Evolutionary conservation across 2,797 vertebrate species (phyloP).

Genomic region (Distichodus sexfasciatus): DNA sequence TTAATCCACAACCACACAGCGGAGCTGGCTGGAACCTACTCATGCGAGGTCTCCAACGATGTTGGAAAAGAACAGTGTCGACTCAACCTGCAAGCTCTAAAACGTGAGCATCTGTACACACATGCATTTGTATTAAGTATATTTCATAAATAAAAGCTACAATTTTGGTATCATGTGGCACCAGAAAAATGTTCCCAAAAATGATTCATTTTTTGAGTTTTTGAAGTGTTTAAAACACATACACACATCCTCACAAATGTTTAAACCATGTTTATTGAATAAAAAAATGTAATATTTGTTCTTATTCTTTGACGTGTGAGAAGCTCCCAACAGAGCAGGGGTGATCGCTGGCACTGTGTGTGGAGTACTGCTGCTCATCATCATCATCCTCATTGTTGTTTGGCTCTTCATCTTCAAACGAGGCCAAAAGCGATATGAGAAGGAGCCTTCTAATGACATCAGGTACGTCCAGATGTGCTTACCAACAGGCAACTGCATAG

Average conservation of each 20-base stretch:
- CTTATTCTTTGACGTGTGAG: constrained; percentile 21
- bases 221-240: too few relatives aligned
- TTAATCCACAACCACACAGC: constrained; percentile 74
- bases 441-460: constrained; percentile 81
- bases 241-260: neutral
- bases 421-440: constrained; percentile 63
- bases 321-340: constrained; percentile 74
- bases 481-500: too few relatives aligned
- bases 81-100: constrained; percentile 63
- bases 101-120: constrained; percentile 55
- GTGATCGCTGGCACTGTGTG: constrained; percentile 79
- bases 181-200: too few relatives aligned
- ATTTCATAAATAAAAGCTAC: too few relatives aligned
- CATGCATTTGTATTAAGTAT: neutral
- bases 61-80: constrained; percentile 79
- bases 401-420: constrained; percentile 76
- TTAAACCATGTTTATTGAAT: neutral
- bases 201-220: too few relatives aligned
- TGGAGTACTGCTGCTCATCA: constrained; percentile 77
- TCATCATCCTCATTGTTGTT: constrained; percentile 75
- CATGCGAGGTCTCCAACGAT: constrained; percentile 81
- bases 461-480: constrained; percentile 65
- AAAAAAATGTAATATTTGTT: constrained; percentile 8
- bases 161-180: too few relatives aligned
- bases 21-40: constrained; percentile 75